phyloP scores from a whole-genome alignment of 2,113 vertebrate genomes.

The Podilymbus podiceps region DNA sequence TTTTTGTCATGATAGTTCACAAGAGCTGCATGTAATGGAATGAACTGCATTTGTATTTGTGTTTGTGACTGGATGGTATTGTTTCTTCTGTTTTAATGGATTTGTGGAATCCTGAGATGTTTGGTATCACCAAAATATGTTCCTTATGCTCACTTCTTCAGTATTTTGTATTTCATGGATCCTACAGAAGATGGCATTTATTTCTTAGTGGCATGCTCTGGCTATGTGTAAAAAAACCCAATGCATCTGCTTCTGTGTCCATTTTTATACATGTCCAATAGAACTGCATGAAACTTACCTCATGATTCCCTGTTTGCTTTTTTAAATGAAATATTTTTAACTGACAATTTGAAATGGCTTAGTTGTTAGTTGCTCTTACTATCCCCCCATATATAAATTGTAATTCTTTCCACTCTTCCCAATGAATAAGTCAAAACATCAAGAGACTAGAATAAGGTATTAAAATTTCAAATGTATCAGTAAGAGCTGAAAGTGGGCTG shows the following conservation, averaged over 20 bases:
- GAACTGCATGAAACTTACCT: neutral
- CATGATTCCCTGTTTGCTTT: neutral
- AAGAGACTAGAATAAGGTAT: neutral
- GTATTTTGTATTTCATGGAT: neutral
- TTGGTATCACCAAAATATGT: neutral
- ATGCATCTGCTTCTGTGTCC: accelerated
- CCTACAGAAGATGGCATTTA: neutral
- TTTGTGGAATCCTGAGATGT: neutral
- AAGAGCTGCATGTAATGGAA: neutral
- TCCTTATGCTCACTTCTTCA: neutral
- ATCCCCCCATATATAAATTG: neutral
- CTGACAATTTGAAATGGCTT: neutral
- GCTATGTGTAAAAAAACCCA: neutral
- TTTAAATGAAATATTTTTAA: neutral
- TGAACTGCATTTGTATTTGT: neutral
- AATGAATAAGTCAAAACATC: neutral
- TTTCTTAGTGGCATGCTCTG: neutral
- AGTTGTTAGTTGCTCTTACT: neutral
- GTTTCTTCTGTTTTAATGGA: neutral
- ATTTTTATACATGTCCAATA: neutral
- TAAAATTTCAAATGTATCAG: neutral
- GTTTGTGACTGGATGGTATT: neutral
- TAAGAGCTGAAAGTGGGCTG: neutral
- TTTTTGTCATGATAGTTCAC: neutral
- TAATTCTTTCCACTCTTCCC: neutral